A percentile compares a stretch with the other conserved stretches of the same genome.
phyloP scores from a whole-genome alignment of 2,113 vertebrate genomes.

The Oryzias celebensis region DNA sequence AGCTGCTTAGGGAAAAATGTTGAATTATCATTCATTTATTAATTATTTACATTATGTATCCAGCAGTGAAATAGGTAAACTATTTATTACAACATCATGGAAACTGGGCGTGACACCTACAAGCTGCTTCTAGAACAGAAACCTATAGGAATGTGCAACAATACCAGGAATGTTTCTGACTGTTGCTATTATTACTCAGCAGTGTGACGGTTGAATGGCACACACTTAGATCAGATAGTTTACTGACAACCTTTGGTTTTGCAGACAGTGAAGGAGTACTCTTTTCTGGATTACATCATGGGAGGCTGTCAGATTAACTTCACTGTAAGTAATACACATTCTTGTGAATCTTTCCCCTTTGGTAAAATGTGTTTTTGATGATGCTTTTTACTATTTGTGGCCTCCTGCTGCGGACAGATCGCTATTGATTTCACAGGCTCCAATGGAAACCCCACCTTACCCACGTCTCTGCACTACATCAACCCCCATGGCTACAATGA shows the following conservation, averaged over 20 bases:
- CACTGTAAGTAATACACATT: slow-evolving; percentile 82
- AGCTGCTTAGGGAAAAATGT: no score
- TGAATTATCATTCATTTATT: no score
- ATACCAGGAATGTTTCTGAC: no score
- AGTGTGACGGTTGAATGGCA: no score
- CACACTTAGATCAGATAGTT: no score
- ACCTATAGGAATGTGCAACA: no score
- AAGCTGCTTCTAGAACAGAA: no score
- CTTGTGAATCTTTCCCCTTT: not conserved
- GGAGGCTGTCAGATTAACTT: slow-evolving; percentile 98
- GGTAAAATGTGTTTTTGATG: not conserved
- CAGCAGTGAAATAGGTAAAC: no score
- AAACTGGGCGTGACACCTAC: no score
- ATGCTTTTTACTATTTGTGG: not conserved
- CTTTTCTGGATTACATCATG: slow-evolving; percentile 96
- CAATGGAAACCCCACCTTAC: slow-evolving; percentile 87
- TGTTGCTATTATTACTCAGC: no score
- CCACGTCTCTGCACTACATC: slow-evolving; percentile 90
- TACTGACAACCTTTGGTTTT: not conserved
- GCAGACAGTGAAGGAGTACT: slow-evolving; percentile 88
- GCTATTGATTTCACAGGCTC: slow-evolving; percentile 96
- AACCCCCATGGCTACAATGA: slow-evolving; percentile 91
- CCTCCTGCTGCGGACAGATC: slow-evolving; percentile 75
- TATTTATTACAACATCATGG: no score
- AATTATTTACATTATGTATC: no score